These are phyloP conservation scores for Chionomys nivalis DNA, from an alignment of 2,113 vertebrate genomes.

Conservation along the genomic window DNA sequence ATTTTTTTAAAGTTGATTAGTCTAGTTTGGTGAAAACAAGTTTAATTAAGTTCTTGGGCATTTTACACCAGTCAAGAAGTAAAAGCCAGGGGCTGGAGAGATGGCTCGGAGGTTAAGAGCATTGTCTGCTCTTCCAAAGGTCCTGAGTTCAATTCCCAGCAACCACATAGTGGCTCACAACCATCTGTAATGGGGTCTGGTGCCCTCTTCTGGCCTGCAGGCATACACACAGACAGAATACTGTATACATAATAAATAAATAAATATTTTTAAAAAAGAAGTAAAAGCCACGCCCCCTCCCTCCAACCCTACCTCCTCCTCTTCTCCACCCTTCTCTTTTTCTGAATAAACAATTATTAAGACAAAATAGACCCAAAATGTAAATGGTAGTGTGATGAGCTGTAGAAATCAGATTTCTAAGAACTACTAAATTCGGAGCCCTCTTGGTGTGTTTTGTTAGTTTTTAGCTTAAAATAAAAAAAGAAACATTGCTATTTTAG, in stretches of 20 bases:
- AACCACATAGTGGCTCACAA: no score
- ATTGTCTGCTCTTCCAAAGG: no score
- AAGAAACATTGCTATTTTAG: background rate
- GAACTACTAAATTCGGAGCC: background rate
- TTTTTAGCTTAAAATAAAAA: background rate
- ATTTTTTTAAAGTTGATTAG: background rate
- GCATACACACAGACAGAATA: no score
- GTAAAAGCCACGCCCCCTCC: background rate
- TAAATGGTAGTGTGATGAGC: background rate
- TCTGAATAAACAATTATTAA: background rate
- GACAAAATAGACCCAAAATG: slow-evolving; percentile 7
- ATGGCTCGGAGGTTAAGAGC: no score
- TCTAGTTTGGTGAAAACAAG: slow-evolving; percentile 8
- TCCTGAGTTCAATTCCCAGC: no score
- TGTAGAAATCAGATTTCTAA: background rate
- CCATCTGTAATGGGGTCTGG: no score
- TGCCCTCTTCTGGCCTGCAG: no score
- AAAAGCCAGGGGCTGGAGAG: no score
- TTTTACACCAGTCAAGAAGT: background rate
- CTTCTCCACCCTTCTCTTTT: background rate
- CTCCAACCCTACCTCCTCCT: no score
- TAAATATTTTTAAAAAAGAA: no score
- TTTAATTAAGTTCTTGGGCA: slow-evolving; percentile 23
- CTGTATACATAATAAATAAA: no score
- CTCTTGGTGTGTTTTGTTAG: background rate